Evolutionary conservation across 2,113 vertebrate species (phyloP), one percentile per base, ranked within the genome.

Genomic region (Muscicapa adusta): DNA sequence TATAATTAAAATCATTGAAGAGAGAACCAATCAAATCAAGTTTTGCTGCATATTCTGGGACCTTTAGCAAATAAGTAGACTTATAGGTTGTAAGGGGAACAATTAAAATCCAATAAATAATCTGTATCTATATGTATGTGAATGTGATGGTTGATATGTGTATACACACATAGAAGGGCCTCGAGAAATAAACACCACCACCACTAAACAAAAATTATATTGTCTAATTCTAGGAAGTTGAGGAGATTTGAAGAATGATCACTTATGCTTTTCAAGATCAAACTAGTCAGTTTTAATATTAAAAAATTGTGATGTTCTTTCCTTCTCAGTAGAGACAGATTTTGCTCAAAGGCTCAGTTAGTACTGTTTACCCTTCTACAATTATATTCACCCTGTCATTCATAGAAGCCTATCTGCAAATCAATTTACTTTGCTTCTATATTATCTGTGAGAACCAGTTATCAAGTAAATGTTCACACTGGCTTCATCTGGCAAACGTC

Each of bases 401-500:
- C 75, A 71, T 26, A 60, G 92, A 88, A 84, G 23, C 42, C 47
- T 54, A 81, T 57, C 71, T 65, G 31, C 45, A 90, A 85, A 75
- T 5, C 79, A 65, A 29, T 5, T 45, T 58, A 53, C 33, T 84
- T 78, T 73, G 54, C 8, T 85, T 83, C 40, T 25, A 24, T 36
- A 75, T 70, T 61, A 94, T 74, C 33, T 57, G 22, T 58, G 91
- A 84, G 83, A 95, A 56, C 34, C 26, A 87, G 57, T 33, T 67
- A 82, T 76, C 65, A 87, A 81, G 71, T 31, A 42, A 71, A 82
- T 51, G 16, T 66, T 89, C 79, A 75, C 54, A 68, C 8, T 47
- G 40, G 26, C 18, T 95, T 93, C 53, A 71, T 85, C 50, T 66
- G 63, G 22, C 50, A 95, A 85, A 86, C 34, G 42, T 80, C 78